Evolutionary conservation across 1,140 invertebrate genomes (phyloP), one percentile per base, ranked within the genome.

Genomic region (Idris sp.): DNA sequence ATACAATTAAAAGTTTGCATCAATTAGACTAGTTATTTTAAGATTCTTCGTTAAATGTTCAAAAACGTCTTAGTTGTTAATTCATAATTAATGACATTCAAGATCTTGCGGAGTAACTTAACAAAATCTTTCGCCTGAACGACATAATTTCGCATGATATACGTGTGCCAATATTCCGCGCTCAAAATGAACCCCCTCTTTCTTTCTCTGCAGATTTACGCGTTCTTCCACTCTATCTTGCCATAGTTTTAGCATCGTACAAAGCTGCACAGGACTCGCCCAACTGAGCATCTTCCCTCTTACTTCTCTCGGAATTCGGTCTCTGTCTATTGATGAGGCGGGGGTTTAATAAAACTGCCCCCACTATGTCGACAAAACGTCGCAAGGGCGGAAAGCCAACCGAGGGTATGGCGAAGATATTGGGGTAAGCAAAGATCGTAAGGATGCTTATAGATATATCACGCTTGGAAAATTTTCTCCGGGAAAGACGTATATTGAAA

Each of bases 341-440:
- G 74, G 49, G 49, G 71, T 81, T 81, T 81, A 81, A 81, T 81
- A 81, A 78, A 81, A 81, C 76, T 81, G 74, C 79, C 78, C 79
- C 78, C 62, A 74, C 79, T 51, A 73, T 10, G 64, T 68, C 44
- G 69, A 16, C 43, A 40, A 68, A 77, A 77, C 65, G 73, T 74
- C 73, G 62, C 61, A 72, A 71, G 65, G 74, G 74, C 43, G 73
- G 78, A 78, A 77, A 76, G 64, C 74, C 56, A 56, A 22, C 38
- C 59, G 59, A 73, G 71, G 76, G 68, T 68, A 76, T 53, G 65
- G 35, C 51, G 43, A 77, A 76, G 77, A 81, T 79, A 79, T 81
- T 81, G 78, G 72, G 74, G 41, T 61, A 76, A 81, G 75, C 61
- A 48, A 74, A 62, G 76, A 78, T 78, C 71, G 79, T 80, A 80